phyloP scores from a whole-genome alignment of 2,113 vertebrate species.

The Myotis yumanensis region DNA sequence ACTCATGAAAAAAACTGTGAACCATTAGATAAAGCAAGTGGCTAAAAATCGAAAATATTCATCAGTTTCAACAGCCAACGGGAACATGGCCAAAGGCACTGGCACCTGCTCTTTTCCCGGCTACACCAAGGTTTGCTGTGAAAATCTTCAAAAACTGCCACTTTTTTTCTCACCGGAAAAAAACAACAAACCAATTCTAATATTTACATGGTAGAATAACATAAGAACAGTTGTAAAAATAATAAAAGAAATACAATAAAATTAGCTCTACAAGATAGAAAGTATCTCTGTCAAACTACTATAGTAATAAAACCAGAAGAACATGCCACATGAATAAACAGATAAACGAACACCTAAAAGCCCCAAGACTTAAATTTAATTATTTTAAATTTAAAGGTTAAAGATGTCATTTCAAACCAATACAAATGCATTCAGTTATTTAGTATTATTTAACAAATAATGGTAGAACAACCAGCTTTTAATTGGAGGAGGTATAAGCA shows the following conservation, averaged over 20 bases:
- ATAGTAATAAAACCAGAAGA: not conserved
- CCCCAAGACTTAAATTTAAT: not conserved
- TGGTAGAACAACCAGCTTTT: not conserved
- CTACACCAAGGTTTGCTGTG: not conserved
- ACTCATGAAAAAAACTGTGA: slow-evolving; percentile 65
- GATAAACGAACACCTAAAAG: not conserved
- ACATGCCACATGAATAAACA: not conserved
- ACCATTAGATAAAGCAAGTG: slow-evolving; percentile 60
- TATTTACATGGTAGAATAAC: not conserved
- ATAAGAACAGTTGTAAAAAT: not conserved
- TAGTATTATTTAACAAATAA: not conserved
- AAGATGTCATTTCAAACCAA: not conserved
- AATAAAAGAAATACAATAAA: not conserved
- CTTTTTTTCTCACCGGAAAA: not conserved
- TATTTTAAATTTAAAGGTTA: not conserved
- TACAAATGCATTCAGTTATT: not conserved
- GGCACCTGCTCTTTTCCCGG: not conserved
- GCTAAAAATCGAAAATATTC: slow-evolving; percentile 52
- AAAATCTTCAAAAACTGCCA: not conserved
- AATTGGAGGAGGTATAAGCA: not conserved
- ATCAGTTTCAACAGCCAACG: slow-evolving; percentile 41
- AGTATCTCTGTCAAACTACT: not conserved
- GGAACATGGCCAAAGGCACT: slow-evolving; percentile 23
- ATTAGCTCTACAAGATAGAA: not conserved
- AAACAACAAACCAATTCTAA: not conserved